Evolutionary conservation across 2,113 vertebrate species (phyloP).

Genomic region (Isichthys henryi): DNA sequence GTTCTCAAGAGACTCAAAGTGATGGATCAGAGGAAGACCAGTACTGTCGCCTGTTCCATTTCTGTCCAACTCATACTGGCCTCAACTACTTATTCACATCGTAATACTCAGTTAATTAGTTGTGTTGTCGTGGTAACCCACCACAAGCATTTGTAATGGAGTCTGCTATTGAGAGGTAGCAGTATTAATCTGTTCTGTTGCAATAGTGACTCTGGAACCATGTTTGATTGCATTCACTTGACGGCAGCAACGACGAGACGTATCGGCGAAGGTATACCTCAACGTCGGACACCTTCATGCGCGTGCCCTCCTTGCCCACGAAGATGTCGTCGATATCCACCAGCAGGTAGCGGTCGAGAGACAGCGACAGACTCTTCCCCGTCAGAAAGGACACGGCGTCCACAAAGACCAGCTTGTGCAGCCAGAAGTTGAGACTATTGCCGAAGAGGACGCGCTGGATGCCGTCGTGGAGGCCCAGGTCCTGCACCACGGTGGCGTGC

Average conservation of each 20-base stretch:
- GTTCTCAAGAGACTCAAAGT: background rate
- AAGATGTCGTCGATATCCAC: constrained; percentile 86
- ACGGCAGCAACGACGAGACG: background rate
- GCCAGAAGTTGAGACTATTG: constrained; percentile 84
- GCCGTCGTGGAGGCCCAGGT: constrained; percentile 78
- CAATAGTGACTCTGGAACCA: background rate
- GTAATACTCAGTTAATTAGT: background rate
- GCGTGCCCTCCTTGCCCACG: constrained; percentile 81
- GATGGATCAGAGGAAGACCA: background rate
- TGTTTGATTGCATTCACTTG: background rate
- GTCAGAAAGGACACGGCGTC: constrained; percentile 80
- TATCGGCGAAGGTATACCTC: constrained; percentile 56
- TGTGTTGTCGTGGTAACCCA: background rate
- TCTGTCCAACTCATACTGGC: background rate
- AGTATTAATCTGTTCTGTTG: background rate
- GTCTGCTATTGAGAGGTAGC: background rate
- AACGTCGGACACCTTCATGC: constrained; percentile 83
- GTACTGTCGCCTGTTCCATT: background rate
- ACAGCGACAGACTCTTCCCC: constrained; percentile 71
- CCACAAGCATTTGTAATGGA: background rate
- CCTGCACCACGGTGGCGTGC: constrained; percentile 78
- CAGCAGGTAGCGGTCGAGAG: constrained; percentile 75
- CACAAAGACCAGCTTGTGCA: constrained; percentile 78
- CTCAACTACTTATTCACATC: background rate
- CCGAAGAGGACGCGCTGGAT: constrained; percentile 81